Evolutionary conservation across 2,888 invertebrate species (phyloP).

Genomic region (Calameuta idolon): DNA sequence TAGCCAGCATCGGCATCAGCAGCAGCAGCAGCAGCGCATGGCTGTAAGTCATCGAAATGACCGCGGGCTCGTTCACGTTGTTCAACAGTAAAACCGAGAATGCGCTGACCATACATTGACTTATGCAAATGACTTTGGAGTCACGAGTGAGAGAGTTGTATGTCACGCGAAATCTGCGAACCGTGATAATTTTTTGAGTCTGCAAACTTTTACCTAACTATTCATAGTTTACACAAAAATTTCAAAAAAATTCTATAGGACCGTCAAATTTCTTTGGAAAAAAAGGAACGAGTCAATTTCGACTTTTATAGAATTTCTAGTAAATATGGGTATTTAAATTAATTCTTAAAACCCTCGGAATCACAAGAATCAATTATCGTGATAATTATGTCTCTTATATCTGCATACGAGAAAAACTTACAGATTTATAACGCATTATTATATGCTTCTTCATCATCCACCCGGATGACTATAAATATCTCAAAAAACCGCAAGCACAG

Average conservation of each 20-base stretch:
- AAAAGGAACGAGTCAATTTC: background rate
- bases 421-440: background rate
- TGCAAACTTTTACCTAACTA: background rate
- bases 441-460: background rate
- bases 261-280: background rate
- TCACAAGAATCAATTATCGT: background rate
- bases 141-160: background rate
- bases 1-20: background rate
- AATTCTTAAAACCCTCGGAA: background rate
- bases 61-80: background rate
- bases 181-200: background rate
- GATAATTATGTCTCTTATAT: background rate
- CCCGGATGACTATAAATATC: background rate
- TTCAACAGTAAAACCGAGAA: constrained; percentile 7
- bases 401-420: background rate
- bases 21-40: background rate
- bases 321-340: background rate
- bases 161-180: background rate
- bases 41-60: background rate
- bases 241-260: background rate
- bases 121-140: constrained; percentile 13
- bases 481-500: background rate
- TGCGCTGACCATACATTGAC: constrained; percentile 16
- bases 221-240: background rate
- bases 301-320: background rate